Evolutionary conservation across 2,888 invertebrate species (phyloP), one percentile per base, ranked within the genome.

Genomic region (Teinopalpus imperialis): DNA sequence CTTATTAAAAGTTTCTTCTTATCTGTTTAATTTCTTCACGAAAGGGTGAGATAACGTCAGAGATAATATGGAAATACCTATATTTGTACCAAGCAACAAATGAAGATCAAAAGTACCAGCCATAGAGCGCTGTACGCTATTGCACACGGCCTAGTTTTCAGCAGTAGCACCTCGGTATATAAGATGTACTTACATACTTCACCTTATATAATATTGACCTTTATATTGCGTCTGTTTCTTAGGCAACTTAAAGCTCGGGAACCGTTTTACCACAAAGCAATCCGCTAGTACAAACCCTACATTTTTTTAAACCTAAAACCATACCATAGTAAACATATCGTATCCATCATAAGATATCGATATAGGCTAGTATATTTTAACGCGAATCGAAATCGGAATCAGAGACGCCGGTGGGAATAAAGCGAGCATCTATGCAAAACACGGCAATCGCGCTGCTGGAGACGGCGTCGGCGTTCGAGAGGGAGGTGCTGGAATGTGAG

Each of bases 401-500:
- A 70, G 73, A 64, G 57, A 61, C 56, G 56, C 53, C 53, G 66
- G 67, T 63, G 64, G 69, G 61, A 59, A 59, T 57, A 70, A 71
- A 74, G 56, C 61, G 63, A 61, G 76, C 74, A 80, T 80, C 82
- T 85, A 87, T 87, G 87, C 87, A 87, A 87, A 85, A 86, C 65
- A 77, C 87, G 81, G 86, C 87, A 60, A 86, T 88, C 54, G 75
- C 86, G 48, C 74, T 87, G 51, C 67, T 88, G 67, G 85, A 87
- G 79, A 69, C 81, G 72, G 85, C 72, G 65, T 71, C 85, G 73
- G 85, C 85, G 57, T 85, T 67, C 73, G 86, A 86, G 68, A 68
- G 74, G 51, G 76, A 78, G 63, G 82, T 85, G 67, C 76, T 85
- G 80, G 86, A 85, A 85, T 86, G 85, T 81, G 87, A 88, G 68